phyloP scores from a whole-genome alignment of 2,113 vertebrate species.

The Kryptolebias marmoratus region DNA sequence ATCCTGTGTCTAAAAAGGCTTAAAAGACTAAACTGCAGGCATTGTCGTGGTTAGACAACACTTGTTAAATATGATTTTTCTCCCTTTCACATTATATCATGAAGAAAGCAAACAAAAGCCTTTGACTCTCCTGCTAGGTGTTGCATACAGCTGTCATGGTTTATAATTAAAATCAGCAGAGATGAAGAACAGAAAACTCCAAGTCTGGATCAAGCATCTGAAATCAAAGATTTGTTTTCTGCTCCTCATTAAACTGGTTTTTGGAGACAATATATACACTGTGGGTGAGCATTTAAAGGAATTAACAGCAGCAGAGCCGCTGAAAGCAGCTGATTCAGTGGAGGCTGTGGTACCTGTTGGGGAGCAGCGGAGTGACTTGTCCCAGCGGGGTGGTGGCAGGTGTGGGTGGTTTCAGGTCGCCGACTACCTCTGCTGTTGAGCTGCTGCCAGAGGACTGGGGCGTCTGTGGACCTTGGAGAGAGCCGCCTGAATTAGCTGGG shows the following conservation, averaged over 20 bases:
- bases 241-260: constrained; percentile 3
- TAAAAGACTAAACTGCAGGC: neutral
- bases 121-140: neutral
- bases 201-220: neutral
- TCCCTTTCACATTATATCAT: constrained; percentile 17
- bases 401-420: constrained; percentile 93
- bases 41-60: neutral
- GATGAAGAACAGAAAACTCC: constrained; percentile 14
- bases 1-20: neutral
- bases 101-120: constrained; percentile 15
- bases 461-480: constrained; percentile 94
- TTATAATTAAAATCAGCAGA: constrained; percentile 19
- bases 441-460: constrained; percentile 94
- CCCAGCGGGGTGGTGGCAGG: constrained; percentile 92
- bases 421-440: constrained; percentile 88
- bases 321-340: neutral
- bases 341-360: constrained; percentile 83
- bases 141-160: constrained; percentile 13
- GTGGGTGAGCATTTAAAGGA: neutral
- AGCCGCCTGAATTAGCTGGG: constrained; percentile 92
- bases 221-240: neutral
- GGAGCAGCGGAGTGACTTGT: constrained; percentile 88
- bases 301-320: neutral
- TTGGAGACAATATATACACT: neutral
- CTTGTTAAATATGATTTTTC: constrained; percentile 10